These are phyloP conservation scores for Orthosia incerta DNA, from an alignment of 2,888 invertebrate genomes.

Conservation along the genomic window DNA sequence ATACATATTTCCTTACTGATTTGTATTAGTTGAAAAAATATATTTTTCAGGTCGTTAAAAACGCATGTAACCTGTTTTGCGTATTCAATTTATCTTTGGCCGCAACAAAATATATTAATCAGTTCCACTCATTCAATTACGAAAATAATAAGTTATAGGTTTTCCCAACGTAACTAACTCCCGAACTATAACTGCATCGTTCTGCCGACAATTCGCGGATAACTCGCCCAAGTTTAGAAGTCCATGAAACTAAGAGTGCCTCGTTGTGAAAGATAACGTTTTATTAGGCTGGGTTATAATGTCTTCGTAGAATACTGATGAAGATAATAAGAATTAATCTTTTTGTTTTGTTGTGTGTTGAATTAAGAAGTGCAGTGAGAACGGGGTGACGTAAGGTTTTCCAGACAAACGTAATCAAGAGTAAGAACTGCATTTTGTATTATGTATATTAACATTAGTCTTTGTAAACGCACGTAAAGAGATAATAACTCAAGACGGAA, in stretches of 20 bases:
- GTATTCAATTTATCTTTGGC: no score
- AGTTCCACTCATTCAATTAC: no score
- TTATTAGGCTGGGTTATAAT: conserved; percentile 51
- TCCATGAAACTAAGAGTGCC: conserved; percentile 18
- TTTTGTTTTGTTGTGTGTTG: conserved; percentile 19
- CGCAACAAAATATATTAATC: no score
- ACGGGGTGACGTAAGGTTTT: background rate
- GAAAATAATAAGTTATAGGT: no score
- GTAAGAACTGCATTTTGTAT: background rate
- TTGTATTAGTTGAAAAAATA: no score
- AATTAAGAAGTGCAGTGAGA: conserved; percentile 22
- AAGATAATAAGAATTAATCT: conserved; percentile 36
- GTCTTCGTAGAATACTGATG: conserved; percentile 31
- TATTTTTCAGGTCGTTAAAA: no score
- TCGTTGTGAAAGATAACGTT: conserved; percentile 52
- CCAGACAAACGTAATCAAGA: conserved; percentile 6
- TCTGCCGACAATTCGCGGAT: conserved; percentile 43
- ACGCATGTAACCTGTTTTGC: background rate
- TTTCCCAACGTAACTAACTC: background rate
- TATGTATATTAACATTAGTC: background rate
- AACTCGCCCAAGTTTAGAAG: conserved; percentile 47
- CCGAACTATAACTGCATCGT: conserved; percentile 34
- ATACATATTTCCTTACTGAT: no score
- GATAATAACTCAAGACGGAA: background rate
- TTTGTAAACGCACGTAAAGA: background rate